phyloP scores from a whole-genome alignment of 2,888 invertebrate genomes.

The Oxyscelio sp. region DNA sequence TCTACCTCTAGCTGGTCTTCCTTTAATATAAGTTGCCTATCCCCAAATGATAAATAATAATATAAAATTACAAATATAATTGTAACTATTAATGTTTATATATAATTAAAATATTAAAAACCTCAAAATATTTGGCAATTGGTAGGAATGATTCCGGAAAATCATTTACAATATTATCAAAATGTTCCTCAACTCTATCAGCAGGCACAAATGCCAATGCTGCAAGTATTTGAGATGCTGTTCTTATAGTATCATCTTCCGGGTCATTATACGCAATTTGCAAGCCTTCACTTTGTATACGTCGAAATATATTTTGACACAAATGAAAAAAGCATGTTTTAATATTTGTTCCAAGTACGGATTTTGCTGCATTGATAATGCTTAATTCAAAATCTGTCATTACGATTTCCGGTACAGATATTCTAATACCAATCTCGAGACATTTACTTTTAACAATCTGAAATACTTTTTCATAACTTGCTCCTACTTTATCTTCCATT shows the following conservation, averaged over 20 bases:
- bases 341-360: background rate
- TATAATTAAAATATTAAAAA: constrained; percentile 1
- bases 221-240: constrained; percentile 14
- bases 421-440: no score
- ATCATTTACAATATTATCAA: background rate
- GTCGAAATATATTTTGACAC: constrained; percentile 19
- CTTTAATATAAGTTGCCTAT: background rate
- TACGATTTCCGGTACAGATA: no score
- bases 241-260: constrained; percentile 30
- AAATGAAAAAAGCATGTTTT: constrained; percentile 35
- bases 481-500: no score
- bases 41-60: no score
- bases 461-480: no score
- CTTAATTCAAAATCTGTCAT: constrained; percentile 29
- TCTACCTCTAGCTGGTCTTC: constrained; percentile 10
- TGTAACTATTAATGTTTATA: no score
- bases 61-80: no score
- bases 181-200: background rate
- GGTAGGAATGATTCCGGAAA: background rate
- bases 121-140: background rate
- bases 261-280: constrained; percentile 3
- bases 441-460: no score
- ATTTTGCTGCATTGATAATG: constrained; percentile 30
- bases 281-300: constrained; percentile 20
- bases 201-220: constrained; percentile 2